These are phyloP conservation scores for Phania funesta DNA, from an alignment of 2,888 invertebrate species.

Conservation along the genomic window DNA sequence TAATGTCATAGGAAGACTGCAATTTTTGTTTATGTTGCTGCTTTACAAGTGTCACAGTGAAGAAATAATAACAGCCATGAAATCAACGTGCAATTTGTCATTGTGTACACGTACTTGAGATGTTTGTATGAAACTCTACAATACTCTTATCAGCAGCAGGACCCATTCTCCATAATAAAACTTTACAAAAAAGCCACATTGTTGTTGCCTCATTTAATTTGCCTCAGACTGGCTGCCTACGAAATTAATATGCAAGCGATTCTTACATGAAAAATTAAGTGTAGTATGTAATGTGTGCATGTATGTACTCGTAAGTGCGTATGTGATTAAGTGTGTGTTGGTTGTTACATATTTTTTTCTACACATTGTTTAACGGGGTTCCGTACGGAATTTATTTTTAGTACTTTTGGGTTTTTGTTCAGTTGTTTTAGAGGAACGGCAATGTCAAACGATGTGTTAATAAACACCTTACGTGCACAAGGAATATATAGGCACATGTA, in stretches of 20 bases:
- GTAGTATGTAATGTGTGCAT: not conserved
- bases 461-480: constrained; percentile 75
- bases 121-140: constrained; percentile 28
- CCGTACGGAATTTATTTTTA: constrained; percentile 8
- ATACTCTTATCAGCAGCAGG: constrained; percentile 21
- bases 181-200: not conserved
- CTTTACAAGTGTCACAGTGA: constrained; percentile 39
- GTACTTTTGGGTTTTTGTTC: not conserved
- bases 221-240: constrained; percentile 23
- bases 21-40: constrained; percentile 38
- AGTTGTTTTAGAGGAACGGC: constrained; percentile 3
- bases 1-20: constrained; percentile 9
- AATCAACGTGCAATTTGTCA: constrained; percentile 32
- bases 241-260: constrained; percentile 24
- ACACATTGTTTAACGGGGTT: constrained; percentile 31
- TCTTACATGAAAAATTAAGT: constrained; percentile 1
- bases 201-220: constrained; percentile 48
- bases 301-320: not conserved
- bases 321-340: not conserved
- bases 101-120: constrained; percentile 40
- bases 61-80: constrained; percentile 31
- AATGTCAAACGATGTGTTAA: constrained; percentile 77
- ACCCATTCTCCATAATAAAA: constrained; percentile 23
- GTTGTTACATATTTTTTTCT: not conserved
- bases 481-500: constrained; percentile 66